Evolutionary conservation across 2,888 invertebrate species (phyloP).

Genomic region (Blastobasis lacticolella): DNA sequence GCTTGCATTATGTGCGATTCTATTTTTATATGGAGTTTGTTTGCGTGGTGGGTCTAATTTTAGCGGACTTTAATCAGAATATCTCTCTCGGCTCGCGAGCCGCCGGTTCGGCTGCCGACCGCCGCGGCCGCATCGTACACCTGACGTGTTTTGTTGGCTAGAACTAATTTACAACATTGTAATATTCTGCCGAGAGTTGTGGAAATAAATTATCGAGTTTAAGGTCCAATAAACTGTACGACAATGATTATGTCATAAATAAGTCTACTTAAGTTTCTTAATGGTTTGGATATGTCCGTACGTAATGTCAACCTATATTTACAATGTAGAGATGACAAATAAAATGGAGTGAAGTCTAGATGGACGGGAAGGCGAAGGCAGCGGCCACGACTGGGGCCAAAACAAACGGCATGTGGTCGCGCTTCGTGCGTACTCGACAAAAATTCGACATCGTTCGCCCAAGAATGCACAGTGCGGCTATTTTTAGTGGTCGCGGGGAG

Average conservation of each 20-base stretch:
- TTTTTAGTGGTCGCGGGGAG: slow-evolving; percentile 67
- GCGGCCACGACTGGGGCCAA: slow-evolving; percentile 41
- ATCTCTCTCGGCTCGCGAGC: slow-evolving; percentile 37
- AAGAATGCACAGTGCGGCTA: slow-evolving; percentile 72
- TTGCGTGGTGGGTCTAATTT: slow-evolving; percentile 54
- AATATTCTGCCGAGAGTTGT: no score
- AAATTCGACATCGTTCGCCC: slow-evolving; percentile 73
- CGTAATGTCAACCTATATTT: no score
- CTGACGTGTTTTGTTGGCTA: no score
- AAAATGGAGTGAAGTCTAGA: no score
- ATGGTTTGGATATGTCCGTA: no score
- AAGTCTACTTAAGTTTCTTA: no score
- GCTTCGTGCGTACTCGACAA: slow-evolving; percentile 65
- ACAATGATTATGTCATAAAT: no score
- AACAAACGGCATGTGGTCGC: slow-evolving; percentile 70
- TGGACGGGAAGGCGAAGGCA: neutral
- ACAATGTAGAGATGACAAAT: no score
- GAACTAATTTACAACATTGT: no score
- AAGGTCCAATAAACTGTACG: no score
- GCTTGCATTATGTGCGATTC: slow-evolving; percentile 44
- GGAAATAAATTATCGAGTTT: no score
- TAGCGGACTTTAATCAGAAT: slow-evolving; percentile 55
- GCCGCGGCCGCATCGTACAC: no score
- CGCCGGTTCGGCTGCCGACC: neutral
- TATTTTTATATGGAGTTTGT: slow-evolving; percentile 54